Conservation (phyloP, 2,888 invertebrate species). For the Dasypogon diadema region DNA sequence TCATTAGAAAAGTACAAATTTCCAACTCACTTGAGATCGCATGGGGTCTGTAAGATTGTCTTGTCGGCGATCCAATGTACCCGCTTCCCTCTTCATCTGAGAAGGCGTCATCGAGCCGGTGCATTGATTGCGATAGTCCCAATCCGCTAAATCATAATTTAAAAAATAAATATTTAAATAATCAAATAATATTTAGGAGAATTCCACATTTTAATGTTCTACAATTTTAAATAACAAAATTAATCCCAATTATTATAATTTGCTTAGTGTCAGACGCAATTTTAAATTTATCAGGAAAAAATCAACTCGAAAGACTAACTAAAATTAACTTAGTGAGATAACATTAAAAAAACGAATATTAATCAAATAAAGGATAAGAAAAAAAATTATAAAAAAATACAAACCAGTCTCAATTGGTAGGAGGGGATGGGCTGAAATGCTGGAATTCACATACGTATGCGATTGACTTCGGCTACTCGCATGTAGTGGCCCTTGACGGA, state of each 20-base stretch:
- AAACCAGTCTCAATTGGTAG: constrained; percentile 87
- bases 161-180: constrained; percentile 42
- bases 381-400: constrained; percentile 65
- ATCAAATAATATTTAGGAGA: neutral
- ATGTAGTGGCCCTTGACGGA: constrained; percentile 78
- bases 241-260: neutral
- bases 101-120: constrained; percentile 79
- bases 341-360: constrained; percentile 54
- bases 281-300: neutral
- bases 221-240: constrained; percentile 38
- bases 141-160: constrained; percentile 70
- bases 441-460: constrained; percentile 83
- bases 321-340: neutral
- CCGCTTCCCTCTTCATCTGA: constrained; percentile 87
- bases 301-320: neutral
- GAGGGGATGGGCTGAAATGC: constrained; percentile 94
- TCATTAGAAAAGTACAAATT: neutral
- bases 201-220: neutral
- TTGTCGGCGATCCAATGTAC: constrained; percentile 69
- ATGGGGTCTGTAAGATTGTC: constrained; percentile 70
- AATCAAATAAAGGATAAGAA: constrained; percentile 59
- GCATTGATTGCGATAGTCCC: constrained; percentile 70
- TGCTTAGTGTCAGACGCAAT: too few relatives aligned
- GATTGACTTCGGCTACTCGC: constrained; percentile 70
- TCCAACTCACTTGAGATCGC: constrained; percentile 71